Conservation (phyloP, 2,888 invertebrate species). For the Eumerus sabulonum region DNA sequence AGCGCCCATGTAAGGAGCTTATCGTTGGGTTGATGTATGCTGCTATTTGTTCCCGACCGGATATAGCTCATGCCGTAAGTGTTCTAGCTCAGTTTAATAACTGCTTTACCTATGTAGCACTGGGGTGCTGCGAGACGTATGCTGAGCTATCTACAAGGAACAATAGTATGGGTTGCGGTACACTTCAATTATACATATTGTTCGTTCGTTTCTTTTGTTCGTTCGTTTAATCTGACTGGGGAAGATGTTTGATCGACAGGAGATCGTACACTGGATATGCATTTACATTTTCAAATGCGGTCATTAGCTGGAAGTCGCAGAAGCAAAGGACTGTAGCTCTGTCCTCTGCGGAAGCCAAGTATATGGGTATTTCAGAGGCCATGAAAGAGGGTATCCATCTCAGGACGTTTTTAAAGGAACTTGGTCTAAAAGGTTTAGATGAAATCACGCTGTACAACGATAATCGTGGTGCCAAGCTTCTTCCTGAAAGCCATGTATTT, state of each 20-base stretch:
- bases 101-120: slow-evolving; percentile 17
- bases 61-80: slow-evolving; percentile 6
- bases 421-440: background rate
- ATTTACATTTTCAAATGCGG: slow-evolving; percentile 18
- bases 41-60: slow-evolving; percentile 26
- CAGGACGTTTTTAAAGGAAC: slow-evolving; percentile 11
- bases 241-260: background rate
- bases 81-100: slow-evolving; percentile 3
- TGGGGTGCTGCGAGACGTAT: slow-evolving; percentile 25
- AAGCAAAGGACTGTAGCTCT: slow-evolving; percentile 8
- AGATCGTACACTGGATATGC: slow-evolving; percentile 13
- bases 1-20: slow-evolving; percentile 14
- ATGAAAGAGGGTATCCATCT: slow-evolving; percentile 14
- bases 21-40: slow-evolving; percentile 6
- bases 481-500: slow-evolving; percentile 23
- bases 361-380: slow-evolving; percentile 9
- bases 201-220: background rate
- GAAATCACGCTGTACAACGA: slow-evolving; percentile 27
- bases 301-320: slow-evolving; percentile 14
- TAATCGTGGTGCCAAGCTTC: slow-evolving; percentile 21
- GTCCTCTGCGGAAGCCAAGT: slow-evolving; percentile 6
- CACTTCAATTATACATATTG: background rate
- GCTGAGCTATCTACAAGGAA: slow-evolving; percentile 14
- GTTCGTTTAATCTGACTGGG: slow-evolving; percentile 20
- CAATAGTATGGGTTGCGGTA: slow-evolving; percentile 9